Evolutionary conservation across 2,888 invertebrate genomes (phyloP), one percentile per base, ranked within the genome.

Genomic region (Eucriotettix oculatus): DNA sequence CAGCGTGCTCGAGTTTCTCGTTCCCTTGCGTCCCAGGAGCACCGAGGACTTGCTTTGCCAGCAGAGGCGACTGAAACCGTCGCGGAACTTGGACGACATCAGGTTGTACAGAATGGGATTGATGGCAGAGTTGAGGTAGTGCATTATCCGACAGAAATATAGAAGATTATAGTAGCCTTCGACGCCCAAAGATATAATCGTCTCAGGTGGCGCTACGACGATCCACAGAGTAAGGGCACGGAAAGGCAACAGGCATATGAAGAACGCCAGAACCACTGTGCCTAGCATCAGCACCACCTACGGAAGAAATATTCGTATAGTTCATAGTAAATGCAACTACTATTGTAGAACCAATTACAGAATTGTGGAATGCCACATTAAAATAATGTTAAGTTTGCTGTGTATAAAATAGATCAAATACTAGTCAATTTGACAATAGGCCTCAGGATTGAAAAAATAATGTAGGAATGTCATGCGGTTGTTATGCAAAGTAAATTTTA

Each of bases 71-170:
- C 86, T 78, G 67, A 90, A 90, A 9, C 89, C 90, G 58, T 85
- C 84, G 10, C 93, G 81, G 75, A 94, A 94, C 71, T 92, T 93
- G 1, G 91, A 88, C 62, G 91, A 91, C 86, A 93, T 90, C 60
- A 93, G 79, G 72, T 92, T 93, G 74, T 94, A 94, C 58, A 94
- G 76, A 68, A 93, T 88, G 14, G 93, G 93, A 77, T 94, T 94
- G 60, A 92, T 84, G 12, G 92, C 92, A 56, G 92, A 92, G 74
- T 94, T 93, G 59, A 92, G 79, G 74, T 92, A 91, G 66, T 90
- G 76, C 87, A 93, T 88, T 59, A 91, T 84, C 66, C 93, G 82
- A 70, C 87, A 87, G 74, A 91, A 87, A 73, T 88, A 90, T 64
- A 93, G 76, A 63, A 92, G 76, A 71, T 85, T 86, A 74, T 87